These are phyloP conservation scores for Cenopis cana DNA, from an alignment of 2,888 invertebrate species.

Conservation along the genomic window DNA sequence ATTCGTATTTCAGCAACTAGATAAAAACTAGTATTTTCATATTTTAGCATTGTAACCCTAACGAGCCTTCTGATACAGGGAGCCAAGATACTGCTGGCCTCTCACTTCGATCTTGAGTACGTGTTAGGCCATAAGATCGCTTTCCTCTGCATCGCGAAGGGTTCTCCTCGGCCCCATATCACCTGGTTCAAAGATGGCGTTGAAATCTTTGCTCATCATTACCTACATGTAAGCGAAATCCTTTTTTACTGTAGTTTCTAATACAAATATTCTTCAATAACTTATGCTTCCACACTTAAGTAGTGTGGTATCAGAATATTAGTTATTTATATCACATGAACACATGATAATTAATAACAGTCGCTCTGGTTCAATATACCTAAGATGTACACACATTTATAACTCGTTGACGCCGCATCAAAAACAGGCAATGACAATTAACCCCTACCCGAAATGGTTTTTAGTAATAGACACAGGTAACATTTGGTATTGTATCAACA, in stretches of 20 bases:
- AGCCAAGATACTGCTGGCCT: conserved; percentile 94
- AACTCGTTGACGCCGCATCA: conserved; percentile 30
- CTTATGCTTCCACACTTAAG: no score
- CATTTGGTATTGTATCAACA: background rate
- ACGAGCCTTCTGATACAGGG: conserved; percentile 85
- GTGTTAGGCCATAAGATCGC: conserved; percentile 97
- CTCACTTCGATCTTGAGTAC: conserved; percentile 97
- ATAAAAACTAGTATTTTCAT: background rate
- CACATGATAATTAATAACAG: no score
- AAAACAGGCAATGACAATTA: background rate
- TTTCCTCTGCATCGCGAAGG: conserved; percentile 95
- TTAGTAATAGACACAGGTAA: background rate
- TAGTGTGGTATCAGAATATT: background rate
- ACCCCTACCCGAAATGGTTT: conserved; percentile 10
- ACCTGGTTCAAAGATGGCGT: conserved; percentile 98
- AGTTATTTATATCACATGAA: background rate
- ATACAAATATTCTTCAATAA: background rate
- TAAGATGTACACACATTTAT: background rate
- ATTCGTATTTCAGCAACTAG: background rate
- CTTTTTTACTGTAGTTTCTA: background rate
- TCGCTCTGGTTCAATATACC: background rate
- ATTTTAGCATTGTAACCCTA: background rate
- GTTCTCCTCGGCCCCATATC: conserved; percentile 95
- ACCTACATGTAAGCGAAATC: conserved; percentile 90
- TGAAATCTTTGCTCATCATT: conserved; percentile 95